Evolutionary conservation across 2,888 invertebrate species (phyloP).

Genomic region (Spilosoma lubricipeda): DNA sequence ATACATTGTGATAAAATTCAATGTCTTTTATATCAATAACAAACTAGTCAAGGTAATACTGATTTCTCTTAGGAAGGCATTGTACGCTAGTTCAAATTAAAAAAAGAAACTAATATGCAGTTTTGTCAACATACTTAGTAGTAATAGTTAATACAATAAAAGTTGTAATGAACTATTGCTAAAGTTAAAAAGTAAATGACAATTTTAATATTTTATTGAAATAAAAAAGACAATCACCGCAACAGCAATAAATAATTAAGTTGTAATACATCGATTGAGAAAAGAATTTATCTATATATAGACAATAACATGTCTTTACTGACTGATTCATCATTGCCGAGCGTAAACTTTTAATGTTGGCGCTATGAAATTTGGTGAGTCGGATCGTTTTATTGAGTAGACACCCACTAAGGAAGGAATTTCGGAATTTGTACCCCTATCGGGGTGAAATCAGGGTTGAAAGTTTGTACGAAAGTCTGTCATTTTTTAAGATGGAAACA

Average conservation of each 20-base stretch:
- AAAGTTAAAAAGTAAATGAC: not conserved
- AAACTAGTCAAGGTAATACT: slow-evolving; percentile 78
- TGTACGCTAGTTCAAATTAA: slow-evolving; percentile 61
- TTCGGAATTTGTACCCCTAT: too few relatives aligned
- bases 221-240: not conserved
- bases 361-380: too few relatives aligned
- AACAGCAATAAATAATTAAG: not conserved
- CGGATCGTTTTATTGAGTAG: too few relatives aligned
- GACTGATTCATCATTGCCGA: too few relatives aligned
- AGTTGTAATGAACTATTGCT: not conserved
- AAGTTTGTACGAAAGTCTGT: too few relatives aligned
- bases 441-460: too few relatives aligned
- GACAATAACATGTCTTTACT: too few relatives aligned
- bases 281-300: too few relatives aligned
- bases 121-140: slow-evolving; percentile 51
- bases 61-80: slow-evolving; percentile 71
- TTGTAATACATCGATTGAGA: not conserved
- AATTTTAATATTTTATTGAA: not conserved
- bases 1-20: slow-evolving; percentile 65
- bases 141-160: not conserved
- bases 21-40: slow-evolving; percentile 79
- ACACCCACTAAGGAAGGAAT: too few relatives aligned
- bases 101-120: slow-evolving; percentile 55
- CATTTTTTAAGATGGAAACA: too few relatives aligned
- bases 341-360: too few relatives aligned